Evolutionary conservation across 2,888 invertebrate genomes (phyloP).

Genomic region (Pachycephus smyrnensis): DNA sequence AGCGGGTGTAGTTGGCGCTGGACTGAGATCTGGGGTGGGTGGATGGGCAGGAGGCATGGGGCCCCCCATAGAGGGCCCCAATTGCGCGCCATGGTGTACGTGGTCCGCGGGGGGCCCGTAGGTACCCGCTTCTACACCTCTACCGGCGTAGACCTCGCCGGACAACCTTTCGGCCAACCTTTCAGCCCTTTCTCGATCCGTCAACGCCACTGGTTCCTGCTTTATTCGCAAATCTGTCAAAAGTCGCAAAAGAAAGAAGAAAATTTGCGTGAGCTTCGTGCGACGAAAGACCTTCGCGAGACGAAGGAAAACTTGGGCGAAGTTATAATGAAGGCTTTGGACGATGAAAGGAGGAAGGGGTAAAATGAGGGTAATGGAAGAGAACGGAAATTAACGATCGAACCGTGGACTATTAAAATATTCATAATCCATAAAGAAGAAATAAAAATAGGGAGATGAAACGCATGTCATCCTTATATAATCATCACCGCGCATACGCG

Average conservation of each 20-base stretch:
- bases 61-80: constrained; percentile 60
- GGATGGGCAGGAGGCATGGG: constrained; percentile 68
- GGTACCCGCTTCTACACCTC: constrained; percentile 63
- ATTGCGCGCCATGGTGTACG: constrained; percentile 48
- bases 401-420: background rate
- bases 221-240: constrained; percentile 67
- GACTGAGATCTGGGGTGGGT: constrained; percentile 68
- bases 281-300: background rate
- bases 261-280: background rate
- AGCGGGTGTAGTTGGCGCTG: constrained; percentile 63
- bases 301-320: background rate
- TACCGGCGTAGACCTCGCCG: constrained; percentile 57
- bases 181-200: constrained; percentile 63
- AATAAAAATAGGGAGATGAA: background rate
- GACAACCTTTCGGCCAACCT: constrained; percentile 60
- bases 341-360: background rate
- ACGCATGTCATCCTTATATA: background rate
- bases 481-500: background rate
- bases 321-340: background rate
- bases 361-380: background rate
- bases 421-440: background rate
- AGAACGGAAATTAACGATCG: background rate
- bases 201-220: constrained; percentile 71
- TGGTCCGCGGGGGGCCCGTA: constrained; percentile 50
- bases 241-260: background rate